A percentile compares a stretch with the other conserved stretches of the same genome.
Evolutionary conservation across 2,888 invertebrate species (phyloP).

Genomic region (Chrysomela aeneicollis): DNA sequence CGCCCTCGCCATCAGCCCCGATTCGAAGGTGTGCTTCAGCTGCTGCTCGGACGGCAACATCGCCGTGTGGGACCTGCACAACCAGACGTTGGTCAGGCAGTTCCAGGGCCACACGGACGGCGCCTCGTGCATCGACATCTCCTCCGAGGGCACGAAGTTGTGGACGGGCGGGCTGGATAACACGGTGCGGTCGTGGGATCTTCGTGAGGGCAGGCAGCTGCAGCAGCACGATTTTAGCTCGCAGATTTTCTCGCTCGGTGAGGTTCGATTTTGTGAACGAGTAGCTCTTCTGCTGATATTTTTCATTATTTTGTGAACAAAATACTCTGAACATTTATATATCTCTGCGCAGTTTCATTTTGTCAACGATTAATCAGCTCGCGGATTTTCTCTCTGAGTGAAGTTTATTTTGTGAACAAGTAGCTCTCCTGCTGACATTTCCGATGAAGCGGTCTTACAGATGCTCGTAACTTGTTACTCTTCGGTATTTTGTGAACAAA

Average conservation of each 20-base stretch:
- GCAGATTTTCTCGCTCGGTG: constrained; percentile 77
- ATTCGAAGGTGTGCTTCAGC: constrained; percentile 97
- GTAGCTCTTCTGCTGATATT: no score
- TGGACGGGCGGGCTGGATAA: constrained; percentile 84
- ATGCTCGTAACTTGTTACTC: no score
- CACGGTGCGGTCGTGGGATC: constrained; percentile 96
- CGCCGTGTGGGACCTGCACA: constrained; percentile 94
- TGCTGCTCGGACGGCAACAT: constrained; percentile 99
- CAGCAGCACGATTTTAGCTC: constrained; percentile 96
- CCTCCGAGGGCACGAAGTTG: constrained; percentile 70
- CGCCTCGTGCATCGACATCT: constrained; percentile 92
- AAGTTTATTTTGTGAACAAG: no score
- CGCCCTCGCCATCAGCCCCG: constrained; percentile 95
- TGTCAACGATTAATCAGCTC: no score
- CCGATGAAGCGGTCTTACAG: no score
- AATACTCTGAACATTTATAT: no score
- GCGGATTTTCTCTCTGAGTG: no score
- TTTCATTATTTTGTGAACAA: no score
- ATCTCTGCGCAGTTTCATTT: no score
- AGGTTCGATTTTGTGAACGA: no score
- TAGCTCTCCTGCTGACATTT: no score
- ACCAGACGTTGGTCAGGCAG: constrained; percentile 90
- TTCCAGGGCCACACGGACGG: constrained; percentile 98
- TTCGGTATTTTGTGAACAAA: no score
- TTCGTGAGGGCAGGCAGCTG: constrained; percentile 89